Evolutionary conservation across 2,113 vertebrate species (phyloP).

Genomic region (Dermatemys mawii): DNA sequence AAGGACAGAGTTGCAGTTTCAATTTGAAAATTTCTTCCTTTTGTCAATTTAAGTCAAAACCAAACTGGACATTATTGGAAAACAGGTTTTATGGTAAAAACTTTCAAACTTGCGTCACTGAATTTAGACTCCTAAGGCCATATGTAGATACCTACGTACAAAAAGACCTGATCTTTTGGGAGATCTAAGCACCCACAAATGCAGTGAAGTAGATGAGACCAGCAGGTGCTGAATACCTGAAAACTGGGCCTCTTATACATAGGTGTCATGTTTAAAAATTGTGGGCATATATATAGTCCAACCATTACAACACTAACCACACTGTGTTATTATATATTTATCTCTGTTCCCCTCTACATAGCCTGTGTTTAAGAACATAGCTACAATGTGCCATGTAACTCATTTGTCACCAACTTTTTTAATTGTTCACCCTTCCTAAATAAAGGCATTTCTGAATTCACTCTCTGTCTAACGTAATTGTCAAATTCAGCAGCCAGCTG

Average conservation of each 20-base stretch:
- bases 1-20: not conserved
- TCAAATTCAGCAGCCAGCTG: not conserved
- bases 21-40: not conserved
- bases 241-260: not conserved
- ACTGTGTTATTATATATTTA: not conserved
- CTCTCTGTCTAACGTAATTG: not conserved
- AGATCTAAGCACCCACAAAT: not conserved
- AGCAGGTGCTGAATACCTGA: not conserved
- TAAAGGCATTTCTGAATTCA: constrained; percentile 33
- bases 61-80: not conserved
- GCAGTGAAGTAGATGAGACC: not conserved
- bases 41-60: not conserved
- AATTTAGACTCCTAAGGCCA: not conserved
- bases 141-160: not conserved
- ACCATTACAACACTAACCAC: not conserved
- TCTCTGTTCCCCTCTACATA: not conserved
- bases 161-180: not conserved
- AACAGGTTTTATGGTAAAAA: not conserved
- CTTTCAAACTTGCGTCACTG: not conserved
- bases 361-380: constrained; percentile 52
- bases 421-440: constrained; percentile 49
- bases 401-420: constrained; percentile 53
- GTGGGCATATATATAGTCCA: not conserved
- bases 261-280: not conserved
- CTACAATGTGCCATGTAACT: constrained; percentile 22